These are phyloP conservation scores for Leptopilina boulardi DNA, from an alignment of 1,140 invertebrate genomes.

Conservation along the genomic window DNA sequence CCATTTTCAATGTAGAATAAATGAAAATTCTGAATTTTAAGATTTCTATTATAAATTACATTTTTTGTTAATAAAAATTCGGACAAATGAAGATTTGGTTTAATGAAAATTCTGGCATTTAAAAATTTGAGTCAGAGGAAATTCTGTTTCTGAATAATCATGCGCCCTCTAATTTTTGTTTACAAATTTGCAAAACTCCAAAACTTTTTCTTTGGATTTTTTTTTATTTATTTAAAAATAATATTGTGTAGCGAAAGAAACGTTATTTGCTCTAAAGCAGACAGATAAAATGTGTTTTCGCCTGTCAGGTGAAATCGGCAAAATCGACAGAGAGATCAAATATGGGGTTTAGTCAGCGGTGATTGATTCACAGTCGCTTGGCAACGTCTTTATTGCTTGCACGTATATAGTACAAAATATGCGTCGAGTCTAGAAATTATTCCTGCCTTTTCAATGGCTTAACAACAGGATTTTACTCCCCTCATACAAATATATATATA, in stretches of 20 bases:
- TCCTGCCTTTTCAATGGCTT: neutral
- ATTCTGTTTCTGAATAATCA: too few relatives aligned
- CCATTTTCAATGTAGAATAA: too few relatives aligned
- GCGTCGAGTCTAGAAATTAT: neutral
- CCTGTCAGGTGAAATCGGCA: neutral
- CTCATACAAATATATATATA: neutral
- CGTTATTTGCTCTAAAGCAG: neutral
- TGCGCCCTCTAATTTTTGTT: too few relatives aligned
- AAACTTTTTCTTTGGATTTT: too few relatives aligned
- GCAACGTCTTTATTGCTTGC: slow-evolving; percentile 47
- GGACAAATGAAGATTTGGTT: too few relatives aligned
- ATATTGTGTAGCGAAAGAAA: neutral
- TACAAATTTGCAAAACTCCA: too few relatives aligned
- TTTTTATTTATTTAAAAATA: too few relatives aligned
- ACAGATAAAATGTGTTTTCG: neutral
- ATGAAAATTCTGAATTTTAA: too few relatives aligned
- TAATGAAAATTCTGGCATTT: too few relatives aligned
- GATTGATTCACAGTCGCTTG: slow-evolving; percentile 53
- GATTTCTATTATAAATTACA: too few relatives aligned
- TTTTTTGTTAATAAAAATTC: too few relatives aligned
- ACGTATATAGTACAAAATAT: slow-evolving; percentile 1
- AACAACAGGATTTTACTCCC: neutral
- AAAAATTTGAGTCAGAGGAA: too few relatives aligned
- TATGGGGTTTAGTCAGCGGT: slow-evolving; percentile 40
- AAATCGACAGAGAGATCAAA: slow-evolving; percentile 12